Percentiles rank a stretch among this genome's conserved stretches.
These are phyloP conservation scores for Phortica variegata DNA, from an alignment of 1,140 invertebrate species.

Conservation along the genomic window DNA sequence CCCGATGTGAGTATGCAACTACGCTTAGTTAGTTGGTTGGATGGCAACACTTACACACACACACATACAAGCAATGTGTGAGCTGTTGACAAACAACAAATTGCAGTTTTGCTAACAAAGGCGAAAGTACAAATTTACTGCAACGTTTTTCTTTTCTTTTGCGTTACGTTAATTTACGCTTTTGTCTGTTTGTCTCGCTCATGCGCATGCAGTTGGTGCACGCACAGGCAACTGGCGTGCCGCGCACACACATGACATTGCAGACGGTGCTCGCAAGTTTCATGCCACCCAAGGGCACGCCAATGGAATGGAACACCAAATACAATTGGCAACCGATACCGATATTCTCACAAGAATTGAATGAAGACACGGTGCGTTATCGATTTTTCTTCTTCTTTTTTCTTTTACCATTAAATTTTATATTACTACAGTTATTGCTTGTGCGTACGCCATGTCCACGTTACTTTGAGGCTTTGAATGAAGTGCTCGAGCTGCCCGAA, in stretches of 20 bases:
- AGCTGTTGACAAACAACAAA: too few relatives aligned
- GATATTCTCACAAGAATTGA: slow-evolving; percentile 64
- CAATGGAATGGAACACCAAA: slow-evolving; percentile 64
- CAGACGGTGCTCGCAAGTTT: slow-evolving; percentile 71
- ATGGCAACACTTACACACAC: background rate
- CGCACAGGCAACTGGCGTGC: slow-evolving; percentile 70
- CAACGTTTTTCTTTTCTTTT: slow-evolving; percentile 2
- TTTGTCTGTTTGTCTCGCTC: slow-evolving; percentile 5
- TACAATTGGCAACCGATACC: slow-evolving; percentile 77
- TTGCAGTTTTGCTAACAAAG: slow-evolving; percentile 48
- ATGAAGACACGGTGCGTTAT: slow-evolving; percentile 65
- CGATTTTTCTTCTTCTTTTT: slow-evolving; percentile 2
- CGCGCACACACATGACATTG: slow-evolving; percentile 75
- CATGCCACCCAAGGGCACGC: slow-evolving; percentile 63
- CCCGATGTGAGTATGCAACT: slow-evolving; percentile 60
- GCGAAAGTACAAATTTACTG: background rate
- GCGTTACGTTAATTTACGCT: background rate
- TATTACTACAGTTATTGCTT: slow-evolving; percentile 59
- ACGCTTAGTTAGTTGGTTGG: too few relatives aligned
- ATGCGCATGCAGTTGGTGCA: slow-evolving; percentile 58
- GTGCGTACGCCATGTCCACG: slow-evolving; percentile 63
- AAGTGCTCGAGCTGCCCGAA: slow-evolving; percentile 58
- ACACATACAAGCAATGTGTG: background rate
- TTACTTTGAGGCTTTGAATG: slow-evolving; percentile 61
- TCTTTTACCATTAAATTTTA: background rate